A percentile compares a stretch with the other conserved stretches of the same genome.
Evolutionary conservation across 2,888 invertebrate species (phyloP).

Genomic region (Agrilus biguttatus): DNA sequence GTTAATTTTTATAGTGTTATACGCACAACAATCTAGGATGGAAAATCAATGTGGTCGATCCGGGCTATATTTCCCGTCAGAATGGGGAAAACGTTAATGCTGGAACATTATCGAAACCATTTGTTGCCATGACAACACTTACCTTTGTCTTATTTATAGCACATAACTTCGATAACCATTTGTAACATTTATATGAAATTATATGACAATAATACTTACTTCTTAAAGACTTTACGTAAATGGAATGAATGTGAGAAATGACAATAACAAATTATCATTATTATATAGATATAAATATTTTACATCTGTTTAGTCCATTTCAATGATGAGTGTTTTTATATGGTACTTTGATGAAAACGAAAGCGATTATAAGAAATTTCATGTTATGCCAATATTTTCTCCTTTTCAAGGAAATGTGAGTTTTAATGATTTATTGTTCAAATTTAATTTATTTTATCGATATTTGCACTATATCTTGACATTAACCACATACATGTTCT

Average conservation of each 20-base stretch:
- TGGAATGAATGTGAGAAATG: background rate
- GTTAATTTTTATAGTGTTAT: slow-evolving; percentile 56
- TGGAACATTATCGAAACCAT: slow-evolving; percentile 6
- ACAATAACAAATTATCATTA: background rate
- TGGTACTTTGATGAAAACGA: too few relatives aligned
- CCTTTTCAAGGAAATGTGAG: too few relatives aligned
- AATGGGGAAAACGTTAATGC: slow-evolving; percentile 16
- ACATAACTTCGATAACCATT: slow-evolving; percentile 14
- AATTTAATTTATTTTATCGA: too few relatives aligned
- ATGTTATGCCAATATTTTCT: too few relatives aligned
- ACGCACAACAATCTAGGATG: slow-evolving; percentile 85
- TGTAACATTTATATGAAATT: slow-evolving; percentile 15
- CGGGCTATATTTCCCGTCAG: slow-evolving; percentile 36
- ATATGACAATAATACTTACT: slow-evolving; percentile 13
- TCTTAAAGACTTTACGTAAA: slow-evolving; percentile 13
- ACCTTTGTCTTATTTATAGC: slow-evolving; percentile 10
- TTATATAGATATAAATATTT: background rate
- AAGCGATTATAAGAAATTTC: too few relatives aligned
- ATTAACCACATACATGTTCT: too few relatives aligned
- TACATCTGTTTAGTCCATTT: slow-evolving; percentile 1
- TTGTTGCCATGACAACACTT: slow-evolving; percentile 9
- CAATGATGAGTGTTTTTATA: too few relatives aligned
- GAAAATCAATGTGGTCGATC: slow-evolving; percentile 80
- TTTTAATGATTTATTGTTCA: too few relatives aligned
- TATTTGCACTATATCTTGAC: too few relatives aligned